These are phyloP conservation scores for Urocolius indicus DNA, from an alignment of 2,113 vertebrate species.

Conservation along the genomic window DNA sequence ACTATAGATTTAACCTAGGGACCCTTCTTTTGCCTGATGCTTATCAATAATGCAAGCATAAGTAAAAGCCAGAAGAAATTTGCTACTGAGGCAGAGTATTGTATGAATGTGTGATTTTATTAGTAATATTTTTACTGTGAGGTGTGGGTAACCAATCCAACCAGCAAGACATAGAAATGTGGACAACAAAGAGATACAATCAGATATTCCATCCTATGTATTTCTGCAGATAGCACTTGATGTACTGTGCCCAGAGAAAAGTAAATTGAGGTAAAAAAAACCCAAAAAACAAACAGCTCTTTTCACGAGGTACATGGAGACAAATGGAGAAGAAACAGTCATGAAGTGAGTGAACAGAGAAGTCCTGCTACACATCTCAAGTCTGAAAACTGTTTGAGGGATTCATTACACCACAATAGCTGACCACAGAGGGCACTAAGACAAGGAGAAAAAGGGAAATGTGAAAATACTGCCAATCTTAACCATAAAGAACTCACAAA, in stretches of 20 bases:
- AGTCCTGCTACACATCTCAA: background rate
- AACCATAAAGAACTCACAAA: background rate
- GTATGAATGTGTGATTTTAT: slow-evolving; percentile 22
- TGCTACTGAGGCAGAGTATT: background rate
- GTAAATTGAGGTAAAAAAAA: background rate
- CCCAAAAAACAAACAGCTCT: background rate
- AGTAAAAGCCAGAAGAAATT: slow-evolving; percentile 25
- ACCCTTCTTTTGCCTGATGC: slow-evolving; percentile 61
- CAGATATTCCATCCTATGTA: background rate
- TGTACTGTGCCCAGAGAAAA: background rate
- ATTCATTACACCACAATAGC: background rate
- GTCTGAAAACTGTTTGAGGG: background rate
- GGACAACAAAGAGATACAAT: slow-evolving; percentile 6
- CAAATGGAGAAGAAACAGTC: background rate
- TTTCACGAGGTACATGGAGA: background rate
- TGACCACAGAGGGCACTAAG: background rate
- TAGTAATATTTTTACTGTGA: background rate
- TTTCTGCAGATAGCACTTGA: background rate
- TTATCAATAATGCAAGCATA: slow-evolving; percentile 39
- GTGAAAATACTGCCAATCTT: rapidly evolving
- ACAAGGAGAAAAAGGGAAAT: background rate
- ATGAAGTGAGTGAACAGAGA: background rate
- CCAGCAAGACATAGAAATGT: background rate
- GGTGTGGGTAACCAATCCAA: background rate
- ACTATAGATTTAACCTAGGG: slow-evolving; percentile 61